Evolutionary conservation across 2,797 vertebrate species (phyloP), one percentile per base, ranked within the genome.

Genomic region (Anguilla pacifica): DNA sequence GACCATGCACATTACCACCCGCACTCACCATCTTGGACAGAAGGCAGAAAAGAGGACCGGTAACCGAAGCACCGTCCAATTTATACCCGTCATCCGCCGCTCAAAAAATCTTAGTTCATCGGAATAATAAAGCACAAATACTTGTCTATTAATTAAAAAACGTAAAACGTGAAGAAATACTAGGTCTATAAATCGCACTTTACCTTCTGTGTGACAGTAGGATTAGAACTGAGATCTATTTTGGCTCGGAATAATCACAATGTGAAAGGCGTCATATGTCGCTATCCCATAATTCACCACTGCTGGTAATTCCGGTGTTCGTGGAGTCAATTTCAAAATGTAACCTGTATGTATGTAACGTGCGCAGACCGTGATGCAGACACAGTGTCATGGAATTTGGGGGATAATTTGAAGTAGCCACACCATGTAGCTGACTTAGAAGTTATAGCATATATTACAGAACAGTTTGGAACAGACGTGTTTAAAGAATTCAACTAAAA

Each of bases 31-130:
- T 96, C 93, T 89, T 94, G 94, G 89, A 95, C 91, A 93, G 91
- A 91, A 94, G 95, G 93, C 92, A 94, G 93, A 91, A 95, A 96
- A 96, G 94, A 95, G 95, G 91, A 95, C 93, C 93, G 95, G 95
- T 94, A 94, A 85, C 92, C 93, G 93, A 70, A 61, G 92, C 3
- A 19, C 91, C 28, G 72, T 28, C 85, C 88, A n/a, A 94, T 93
- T 89, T 93, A 93, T 86, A 79, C 46, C 25, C 10, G 28, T 86
- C 77, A 53, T 88, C 88, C 88, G 88, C 88, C 84, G 77, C 43
- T 15, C 6, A 15, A 64, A 39, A 86, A 70, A 25, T 70, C 22
- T 13, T 46, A 31, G 19, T 83, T 83, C 83, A 83, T 88, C 5
- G 6, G 31, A 67, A 86, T 3, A 46, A 13, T 25, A 85, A 79